These are phyloP conservation scores for Helicolenus hilgendorfi DNA, from an alignment of 2,797 vertebrate genomes.

Conservation along the genomic window DNA sequence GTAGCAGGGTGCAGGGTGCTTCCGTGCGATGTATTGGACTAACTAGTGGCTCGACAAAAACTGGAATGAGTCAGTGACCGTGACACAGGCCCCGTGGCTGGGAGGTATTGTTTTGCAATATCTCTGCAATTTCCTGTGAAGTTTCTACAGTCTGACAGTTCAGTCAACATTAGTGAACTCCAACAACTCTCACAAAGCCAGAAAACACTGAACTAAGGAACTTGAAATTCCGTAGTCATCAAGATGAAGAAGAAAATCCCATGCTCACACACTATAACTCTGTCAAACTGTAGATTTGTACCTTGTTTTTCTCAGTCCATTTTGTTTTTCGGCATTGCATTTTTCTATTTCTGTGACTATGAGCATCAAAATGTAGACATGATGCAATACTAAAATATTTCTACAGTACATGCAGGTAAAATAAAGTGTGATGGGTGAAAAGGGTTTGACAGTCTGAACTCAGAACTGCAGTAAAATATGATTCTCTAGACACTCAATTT, in stretches of 20 bases:
- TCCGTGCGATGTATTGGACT: slow-evolving; percentile 3
- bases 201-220: slow-evolving; percentile 8
- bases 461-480: slow-evolving; percentile 13
- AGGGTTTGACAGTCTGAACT: slow-evolving; percentile 5
- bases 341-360: neutral
- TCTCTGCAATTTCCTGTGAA: slow-evolving; percentile 46
- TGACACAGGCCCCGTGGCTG: slow-evolving; percentile 20
- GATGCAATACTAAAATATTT: neutral
- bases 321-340: neutral
- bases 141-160: slow-evolving; percentile 20
- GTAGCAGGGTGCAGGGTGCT: neutral
- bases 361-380: slow-evolving; percentile 6
- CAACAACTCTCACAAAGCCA: slow-evolving; percentile 10
- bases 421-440: slow-evolving; percentile 13
- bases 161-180: slow-evolving; percentile 57
- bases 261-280: neutral
- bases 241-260: neutral
- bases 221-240: slow-evolving; percentile 8
- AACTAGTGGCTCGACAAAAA: slow-evolving; percentile 34
- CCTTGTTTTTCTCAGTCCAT: neutral
- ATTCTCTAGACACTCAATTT: neutral
- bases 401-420: neutral
- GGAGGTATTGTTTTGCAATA: slow-evolving; percentile 41
- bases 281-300: slow-evolving; percentile 1
- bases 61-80: slow-evolving; percentile 52